Base-by-base conservation (phyloP, 1,140 invertebrate species). In the Yoshiicerus persimilis region DNA sequence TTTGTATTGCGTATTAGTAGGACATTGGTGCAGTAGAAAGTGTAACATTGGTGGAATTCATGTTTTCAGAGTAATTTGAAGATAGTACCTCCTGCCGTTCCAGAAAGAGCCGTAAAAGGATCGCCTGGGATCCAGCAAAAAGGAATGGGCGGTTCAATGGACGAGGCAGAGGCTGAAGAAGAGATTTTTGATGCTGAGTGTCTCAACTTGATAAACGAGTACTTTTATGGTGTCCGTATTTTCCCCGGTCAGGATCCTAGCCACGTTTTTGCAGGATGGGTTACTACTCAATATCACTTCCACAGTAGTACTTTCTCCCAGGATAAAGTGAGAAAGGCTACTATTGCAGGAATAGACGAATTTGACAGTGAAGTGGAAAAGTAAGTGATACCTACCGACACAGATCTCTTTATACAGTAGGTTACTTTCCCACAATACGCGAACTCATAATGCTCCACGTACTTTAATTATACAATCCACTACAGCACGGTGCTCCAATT, bases 231-330 rank as follows among this genome's bases (percentile, higher is more conserved):
- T 23, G 93, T 96, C 13, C 92, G 97, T 84, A 89, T 91, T 16
- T 90, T 91, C 87, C 98, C 98, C 56, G 98, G 98, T 84, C 98
- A 99, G 93, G 99, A 99, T 93, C 98, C 98, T 0, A 96, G 96
- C 0, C 97, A 99, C 91, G 96, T 99, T 30, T 99, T 97, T 92
- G 96, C 99, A 4, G 99, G 99, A n/a, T 99, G 99, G 99, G 98
- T 99, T 13, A 99, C 98, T 0, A 98, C 98, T 0, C 97, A 99
- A 91, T 99, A 99, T 92, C 96, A 98, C 92, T 93, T 96, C 39
- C 96, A 97, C 91, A 96, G 95, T n/a, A 96, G 95, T 89, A 95
- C 96, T 87, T 99, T 99, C 92, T 98, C 98, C 92, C 95, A 97
- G 91, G 95, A 94, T 91, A 96, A 96, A 91, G 96, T 98, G 1